A percentile compares a stretch with the other conserved stretches of the same genome.
Conservation (phyloP, 2,888 invertebrate species). For the Barypeithes pellucidus region DNA sequence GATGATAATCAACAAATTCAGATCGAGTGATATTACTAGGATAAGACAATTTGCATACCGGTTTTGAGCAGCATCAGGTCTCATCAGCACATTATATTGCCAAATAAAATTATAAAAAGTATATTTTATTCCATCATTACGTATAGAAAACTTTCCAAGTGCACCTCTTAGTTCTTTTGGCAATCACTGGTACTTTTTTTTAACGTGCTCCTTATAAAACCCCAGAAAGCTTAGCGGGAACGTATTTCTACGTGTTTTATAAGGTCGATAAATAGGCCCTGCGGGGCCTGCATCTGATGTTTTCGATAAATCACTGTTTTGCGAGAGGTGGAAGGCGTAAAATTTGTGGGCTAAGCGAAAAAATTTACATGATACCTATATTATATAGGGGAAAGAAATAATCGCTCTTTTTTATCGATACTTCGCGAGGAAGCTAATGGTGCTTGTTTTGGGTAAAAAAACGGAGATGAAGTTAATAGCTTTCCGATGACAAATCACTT, state of each 20-base stretch:
- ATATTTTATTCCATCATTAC: too few relatives aligned
- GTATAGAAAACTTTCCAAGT: too few relatives aligned
- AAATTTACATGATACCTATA: slow-evolving; percentile 16
- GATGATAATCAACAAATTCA: too few relatives aligned
- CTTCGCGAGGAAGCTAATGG: slow-evolving; percentile 2
- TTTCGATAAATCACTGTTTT: slow-evolving; percentile 32
- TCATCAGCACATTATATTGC: too few relatives aligned
- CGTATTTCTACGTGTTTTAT: slow-evolving; percentile 14
- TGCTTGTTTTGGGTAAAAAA: not conserved
- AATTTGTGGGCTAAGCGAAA: slow-evolving; percentile 19
- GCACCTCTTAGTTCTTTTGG: too few relatives aligned
- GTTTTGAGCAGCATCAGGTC: too few relatives aligned
- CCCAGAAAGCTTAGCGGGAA: not conserved
- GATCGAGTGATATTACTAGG: too few relatives aligned
- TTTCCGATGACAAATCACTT: not conserved
- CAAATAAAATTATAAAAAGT: too few relatives aligned
- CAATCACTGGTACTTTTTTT: too few relatives aligned
- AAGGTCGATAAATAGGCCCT: slow-evolving; percentile 13
- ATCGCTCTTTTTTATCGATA: slow-evolving; percentile 14
- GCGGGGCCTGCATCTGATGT: slow-evolving; percentile 25
- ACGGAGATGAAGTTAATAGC: not conserved
- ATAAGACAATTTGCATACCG: too few relatives aligned
- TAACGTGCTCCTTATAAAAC: not conserved
- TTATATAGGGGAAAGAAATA: slow-evolving; percentile 8
- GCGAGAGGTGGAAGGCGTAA: slow-evolving; percentile 12